phyloP scores from a whole-genome alignment of 1,140 invertebrate species.

The Harlomillsia oculata region DNA sequence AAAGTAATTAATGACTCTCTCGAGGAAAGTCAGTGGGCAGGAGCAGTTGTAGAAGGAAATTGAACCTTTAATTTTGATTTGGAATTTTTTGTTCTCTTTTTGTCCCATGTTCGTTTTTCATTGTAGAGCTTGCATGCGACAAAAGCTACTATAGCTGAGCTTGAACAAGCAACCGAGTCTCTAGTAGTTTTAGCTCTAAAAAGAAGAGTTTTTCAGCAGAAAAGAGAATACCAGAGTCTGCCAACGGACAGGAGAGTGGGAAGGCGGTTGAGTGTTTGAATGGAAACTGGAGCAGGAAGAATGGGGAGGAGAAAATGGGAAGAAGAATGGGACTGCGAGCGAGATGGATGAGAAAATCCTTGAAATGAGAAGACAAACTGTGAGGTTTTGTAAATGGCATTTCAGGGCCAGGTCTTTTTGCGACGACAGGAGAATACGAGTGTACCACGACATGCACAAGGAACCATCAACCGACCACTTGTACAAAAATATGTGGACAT shows the following conservation, averaged over 20 bases:
- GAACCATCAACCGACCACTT: too few species aligned
- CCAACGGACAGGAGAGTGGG: not conserved
- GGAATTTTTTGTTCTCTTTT: too few species aligned
- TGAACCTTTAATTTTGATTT: constrained; percentile 8
- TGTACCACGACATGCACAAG: too few species aligned
- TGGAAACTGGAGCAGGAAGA: not conserved
- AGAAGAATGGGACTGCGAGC: not conserved
- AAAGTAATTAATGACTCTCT: constrained; percentile 28
- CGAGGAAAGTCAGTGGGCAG: constrained; percentile 12
- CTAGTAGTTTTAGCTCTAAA: constrained; percentile 2
- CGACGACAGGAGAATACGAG: too few species aligned
- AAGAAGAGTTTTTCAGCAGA: not conserved
- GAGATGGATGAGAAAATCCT: constrained; percentile 14
- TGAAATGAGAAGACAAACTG: constrained; percentile 11
- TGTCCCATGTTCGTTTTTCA: too few species aligned
- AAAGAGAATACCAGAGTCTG: not conserved
- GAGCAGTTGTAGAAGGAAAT: constrained; percentile 7
- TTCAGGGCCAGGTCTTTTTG: constrained; percentile 5
- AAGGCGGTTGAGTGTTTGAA: not conserved
- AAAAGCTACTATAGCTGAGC: too few species aligned
- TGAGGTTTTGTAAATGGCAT: constrained; percentile 7
- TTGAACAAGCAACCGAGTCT: too few species aligned
- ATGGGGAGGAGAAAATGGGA: not conserved
- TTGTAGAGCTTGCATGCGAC: too few species aligned
- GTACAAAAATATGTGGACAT: too few species aligned